Conservation (phyloP, 2,113 vertebrate species). For the Chaenogobius annularis region DNA sequence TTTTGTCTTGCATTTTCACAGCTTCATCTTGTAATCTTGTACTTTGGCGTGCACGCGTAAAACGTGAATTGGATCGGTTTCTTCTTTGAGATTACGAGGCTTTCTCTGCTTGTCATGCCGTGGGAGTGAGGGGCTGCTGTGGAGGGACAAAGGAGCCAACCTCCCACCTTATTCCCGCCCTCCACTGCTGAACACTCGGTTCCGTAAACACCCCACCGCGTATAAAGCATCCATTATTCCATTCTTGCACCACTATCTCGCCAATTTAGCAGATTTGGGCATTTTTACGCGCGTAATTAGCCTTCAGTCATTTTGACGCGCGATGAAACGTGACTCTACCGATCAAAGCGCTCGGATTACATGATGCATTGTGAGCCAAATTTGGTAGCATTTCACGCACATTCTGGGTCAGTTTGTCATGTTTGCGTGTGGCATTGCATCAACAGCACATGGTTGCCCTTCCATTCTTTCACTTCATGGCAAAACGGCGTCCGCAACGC, state of each 20-base stretch:
- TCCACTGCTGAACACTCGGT: constrained; percentile 17
- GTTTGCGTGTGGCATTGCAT: background rate
- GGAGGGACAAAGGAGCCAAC: constrained; percentile 66
- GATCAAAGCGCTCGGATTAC: background rate
- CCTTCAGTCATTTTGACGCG: background rate
- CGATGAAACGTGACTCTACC: background rate
- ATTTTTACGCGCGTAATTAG: constrained; percentile 1
- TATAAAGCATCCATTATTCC: background rate
- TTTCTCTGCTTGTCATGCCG: constrained; percentile 32
- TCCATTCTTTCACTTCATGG: background rate
- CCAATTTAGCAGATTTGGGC: background rate
- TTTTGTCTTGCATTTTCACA: background rate
- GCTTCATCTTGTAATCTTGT: background rate
- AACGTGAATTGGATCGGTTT: background rate
- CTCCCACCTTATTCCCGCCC: constrained; percentile 52
- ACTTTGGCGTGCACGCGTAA: background rate
- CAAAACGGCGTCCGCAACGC: background rate
- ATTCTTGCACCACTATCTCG: background rate
- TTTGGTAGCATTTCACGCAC: background rate
- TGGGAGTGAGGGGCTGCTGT: constrained; percentile 40
- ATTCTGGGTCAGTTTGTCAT: constrained; percentile 23
- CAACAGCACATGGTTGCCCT: background rate
- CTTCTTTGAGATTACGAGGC: constrained; percentile 1
- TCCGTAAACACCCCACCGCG: constrained; percentile 16
- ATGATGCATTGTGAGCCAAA: background rate